Conservation (phyloP, 2,113 vertebrate species). For the Baryphthengus martii region DNA sequence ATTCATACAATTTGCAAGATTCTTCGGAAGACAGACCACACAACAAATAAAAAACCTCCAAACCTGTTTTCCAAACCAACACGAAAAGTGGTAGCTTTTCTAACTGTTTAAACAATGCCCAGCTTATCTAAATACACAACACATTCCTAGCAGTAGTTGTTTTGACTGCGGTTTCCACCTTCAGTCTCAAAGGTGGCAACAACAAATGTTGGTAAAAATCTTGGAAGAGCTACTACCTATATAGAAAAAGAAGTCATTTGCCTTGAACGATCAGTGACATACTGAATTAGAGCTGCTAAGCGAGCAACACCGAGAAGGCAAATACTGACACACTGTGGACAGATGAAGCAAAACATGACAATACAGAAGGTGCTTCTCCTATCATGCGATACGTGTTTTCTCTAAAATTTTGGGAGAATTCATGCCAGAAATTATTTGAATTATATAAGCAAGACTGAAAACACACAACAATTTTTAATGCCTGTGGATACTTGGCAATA, state of each 20-base stretch:
- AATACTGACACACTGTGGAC: conserved; percentile 59
- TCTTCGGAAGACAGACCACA: neutral
- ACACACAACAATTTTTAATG: neutral
- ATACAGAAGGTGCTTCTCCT: neutral
- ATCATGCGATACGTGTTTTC: rapidly evolving
- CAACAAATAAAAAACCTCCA: neutral
- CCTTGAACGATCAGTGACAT: neutral
- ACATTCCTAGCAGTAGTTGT: neutral
- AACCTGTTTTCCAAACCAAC: neutral
- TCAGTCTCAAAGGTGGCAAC: neutral
- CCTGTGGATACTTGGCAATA: neutral
- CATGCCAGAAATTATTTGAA: neutral
- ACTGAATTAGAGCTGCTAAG: neutral
- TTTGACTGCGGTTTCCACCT: neutral
- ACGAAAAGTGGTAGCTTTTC: neutral
- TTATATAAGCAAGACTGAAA: neutral
- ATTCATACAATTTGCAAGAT: neutral
- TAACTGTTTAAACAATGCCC: neutral
- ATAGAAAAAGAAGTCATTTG: no score
- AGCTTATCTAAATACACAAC: neutral
- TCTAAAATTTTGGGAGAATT: neutral
- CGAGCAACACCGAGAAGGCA: neutral
- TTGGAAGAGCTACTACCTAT: neutral
- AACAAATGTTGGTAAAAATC: neutral
- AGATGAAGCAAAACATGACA: neutral